These are phyloP conservation scores for Distichodus sexfasciatus DNA, from an alignment of 2,797 vertebrate genomes.

Conservation along the genomic window DNA sequence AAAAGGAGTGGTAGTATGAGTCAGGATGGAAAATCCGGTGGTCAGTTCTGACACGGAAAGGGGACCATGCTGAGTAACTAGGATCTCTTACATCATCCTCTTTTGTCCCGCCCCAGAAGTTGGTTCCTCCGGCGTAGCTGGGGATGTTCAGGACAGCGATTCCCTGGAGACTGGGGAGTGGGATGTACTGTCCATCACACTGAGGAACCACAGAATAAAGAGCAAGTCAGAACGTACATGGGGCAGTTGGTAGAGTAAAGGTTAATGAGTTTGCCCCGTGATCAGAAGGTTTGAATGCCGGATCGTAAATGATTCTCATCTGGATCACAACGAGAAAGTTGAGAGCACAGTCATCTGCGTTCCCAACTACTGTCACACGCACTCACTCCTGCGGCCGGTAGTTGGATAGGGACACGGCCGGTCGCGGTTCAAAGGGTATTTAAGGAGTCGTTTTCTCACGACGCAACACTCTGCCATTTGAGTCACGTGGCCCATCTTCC, in stretches of 20 bases:
- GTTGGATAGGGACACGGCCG: no score
- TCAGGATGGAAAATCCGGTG: no score
- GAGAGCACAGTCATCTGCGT: not conserved
- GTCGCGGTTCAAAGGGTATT: no score
- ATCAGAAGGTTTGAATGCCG: not conserved
- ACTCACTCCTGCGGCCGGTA: no score
- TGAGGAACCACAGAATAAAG: conserved; percentile 61
- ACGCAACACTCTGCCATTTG: no score
- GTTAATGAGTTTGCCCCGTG: no score
- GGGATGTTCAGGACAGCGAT: conserved; percentile 96
- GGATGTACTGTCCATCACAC: conserved; percentile 98
- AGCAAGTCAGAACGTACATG: not conserved
- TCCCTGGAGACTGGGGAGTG: conserved; percentile 95
- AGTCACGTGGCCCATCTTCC: no score
- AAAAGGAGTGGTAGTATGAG: no score
- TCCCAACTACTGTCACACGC: not conserved
- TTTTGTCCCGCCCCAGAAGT: conserved; percentile 98
- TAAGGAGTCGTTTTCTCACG: no score
- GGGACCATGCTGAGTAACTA: not conserved
- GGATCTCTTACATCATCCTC: conserved; percentile 91
- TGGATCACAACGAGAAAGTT: not conserved
- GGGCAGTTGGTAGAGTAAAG: no score
- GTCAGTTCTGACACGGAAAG: no score
- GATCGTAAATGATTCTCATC: not conserved
- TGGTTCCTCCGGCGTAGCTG: conserved; percentile 96